These are phyloP conservation scores for Polyploca ridens DNA, from an alignment of 2,888 invertebrate genomes.

Conservation along the genomic window DNA sequence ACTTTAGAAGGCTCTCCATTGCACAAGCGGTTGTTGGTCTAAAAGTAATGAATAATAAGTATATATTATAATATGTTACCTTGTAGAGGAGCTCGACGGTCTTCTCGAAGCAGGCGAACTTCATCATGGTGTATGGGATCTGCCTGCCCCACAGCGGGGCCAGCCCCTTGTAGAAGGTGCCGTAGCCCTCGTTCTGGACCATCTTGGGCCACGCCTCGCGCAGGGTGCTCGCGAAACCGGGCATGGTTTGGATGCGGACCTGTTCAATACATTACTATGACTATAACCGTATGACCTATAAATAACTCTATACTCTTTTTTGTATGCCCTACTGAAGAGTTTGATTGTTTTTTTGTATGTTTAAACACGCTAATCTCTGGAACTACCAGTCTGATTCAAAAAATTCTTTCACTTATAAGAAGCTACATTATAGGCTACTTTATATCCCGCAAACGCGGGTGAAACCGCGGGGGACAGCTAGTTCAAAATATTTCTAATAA, in stretches of 20 bases:
- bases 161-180: slow-evolving; percentile 97
- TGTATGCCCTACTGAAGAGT: not conserved
- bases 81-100: slow-evolving; percentile 97
- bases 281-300: not conserved
- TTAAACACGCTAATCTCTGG: too few species aligned
- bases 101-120: slow-evolving; percentile 99
- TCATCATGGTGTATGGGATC: slow-evolving; percentile 99
- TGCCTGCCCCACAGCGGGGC: slow-evolving; percentile 98
- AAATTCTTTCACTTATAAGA: too few species aligned
- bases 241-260: slow-evolving; percentile 97
- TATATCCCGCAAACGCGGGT: too few species aligned
- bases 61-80: slow-evolving; percentile 45
- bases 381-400: too few species aligned
- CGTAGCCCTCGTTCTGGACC: slow-evolving; percentile 92
- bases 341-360: too few species aligned
- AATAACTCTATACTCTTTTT: not conserved
- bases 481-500: too few species aligned
- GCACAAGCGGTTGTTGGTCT: too few species aligned
- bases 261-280: slow-evolving; percentile 43
- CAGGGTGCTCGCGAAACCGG: slow-evolving; percentile 95
- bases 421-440: too few species aligned
- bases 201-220: slow-evolving; percentile 97
- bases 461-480: too few species aligned
- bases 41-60: too few species aligned
- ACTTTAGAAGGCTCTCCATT: too few species aligned